phyloP scores from a whole-genome alignment of 2,888 invertebrate species.

The Aplocera efformata region DNA sequence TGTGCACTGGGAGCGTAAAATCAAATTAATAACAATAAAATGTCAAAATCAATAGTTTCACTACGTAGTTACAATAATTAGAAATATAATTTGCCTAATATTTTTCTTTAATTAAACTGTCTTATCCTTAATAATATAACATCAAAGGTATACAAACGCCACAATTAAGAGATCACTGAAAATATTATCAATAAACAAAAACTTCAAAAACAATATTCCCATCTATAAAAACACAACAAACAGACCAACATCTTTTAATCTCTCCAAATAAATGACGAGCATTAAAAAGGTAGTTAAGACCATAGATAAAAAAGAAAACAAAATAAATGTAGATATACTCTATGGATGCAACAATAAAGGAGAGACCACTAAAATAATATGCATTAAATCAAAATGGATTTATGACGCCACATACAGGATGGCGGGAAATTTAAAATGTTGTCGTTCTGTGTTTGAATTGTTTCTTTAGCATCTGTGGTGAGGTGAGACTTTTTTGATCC shows the following conservation, averaged over 20 bases:
- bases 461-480: slow-evolving; percentile 1
- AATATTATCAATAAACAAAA: slow-evolving; percentile 9
- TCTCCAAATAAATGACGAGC: slow-evolving; percentile 16
- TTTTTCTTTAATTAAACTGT: slow-evolving; percentile 25
- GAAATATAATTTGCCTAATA: too few relatives aligned
- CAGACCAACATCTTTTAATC: slow-evolving; percentile 15
- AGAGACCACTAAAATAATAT: slow-evolving; percentile 58
- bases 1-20: too few relatives aligned
- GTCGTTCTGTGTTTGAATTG: slow-evolving; percentile 29
- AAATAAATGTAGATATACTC: too few relatives aligned
- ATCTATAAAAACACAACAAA: slow-evolving; percentile 15
- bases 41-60: too few relatives aligned
- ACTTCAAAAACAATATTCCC: slow-evolving; percentile 19
- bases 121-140: slow-evolving; percentile 17
- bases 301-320: slow-evolving; percentile 42
- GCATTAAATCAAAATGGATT: slow-evolving; percentile 53
- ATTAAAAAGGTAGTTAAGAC: slow-evolving; percentile 45
- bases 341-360: slow-evolving; percentile 35
- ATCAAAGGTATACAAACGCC: slow-evolving; percentile 10
- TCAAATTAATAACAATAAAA: too few relatives aligned
- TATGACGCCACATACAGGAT: slow-evolving; percentile 39
- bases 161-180: slow-evolving; percentile 18
- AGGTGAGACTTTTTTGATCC: too few relatives aligned
- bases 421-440: slow-evolving; percentile 59
- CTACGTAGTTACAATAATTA: too few relatives aligned